Percentiles rank a stretch among this genome's conserved stretches.
phyloP scores from a whole-genome alignment of 2,888 invertebrate genomes.

The Eupithecia centaureata region DNA sequence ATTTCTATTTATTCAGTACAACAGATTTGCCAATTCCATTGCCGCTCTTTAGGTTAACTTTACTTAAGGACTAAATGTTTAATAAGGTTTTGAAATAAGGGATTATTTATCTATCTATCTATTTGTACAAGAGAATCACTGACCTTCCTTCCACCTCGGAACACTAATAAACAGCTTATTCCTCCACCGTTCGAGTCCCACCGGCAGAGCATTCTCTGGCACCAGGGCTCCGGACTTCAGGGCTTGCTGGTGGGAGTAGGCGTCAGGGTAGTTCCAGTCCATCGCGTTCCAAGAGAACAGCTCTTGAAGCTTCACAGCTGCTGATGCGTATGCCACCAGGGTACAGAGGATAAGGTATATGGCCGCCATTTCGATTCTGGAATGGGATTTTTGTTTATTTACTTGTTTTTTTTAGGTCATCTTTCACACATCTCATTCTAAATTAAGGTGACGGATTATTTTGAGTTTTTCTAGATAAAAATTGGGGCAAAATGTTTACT shows the following conservation, averaged over 20 bases:
- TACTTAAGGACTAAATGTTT: too few species aligned
- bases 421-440: not conserved
- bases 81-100: too few species aligned
- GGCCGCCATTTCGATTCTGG: conserved; percentile 51
- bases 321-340: conserved; percentile 63
- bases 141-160: conserved; percentile 91
- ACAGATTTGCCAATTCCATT: too few species aligned
- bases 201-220: conserved; percentile 91
- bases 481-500: not conserved
- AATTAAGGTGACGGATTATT: not conserved
- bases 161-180: conserved; percentile 93
- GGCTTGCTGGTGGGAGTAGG: conserved; percentile 85
- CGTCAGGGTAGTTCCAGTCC: conserved; percentile 90
- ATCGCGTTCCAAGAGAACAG: conserved; percentile 89
- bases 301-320: conserved; percentile 85
- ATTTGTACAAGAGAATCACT: not conserved
- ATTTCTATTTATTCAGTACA: too few species aligned
- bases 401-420: too few species aligned
- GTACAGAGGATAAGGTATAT: conserved; percentile 55
- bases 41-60: too few species aligned
- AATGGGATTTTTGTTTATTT: conserved; percentile 11
- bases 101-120: too few species aligned
- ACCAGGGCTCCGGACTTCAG: conserved; percentile 86
- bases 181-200: conserved; percentile 91
- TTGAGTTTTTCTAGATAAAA: not conserved